Conservation (phyloP, 2,113 vertebrate species). For the Chlorocebus sabaeus region DNA sequence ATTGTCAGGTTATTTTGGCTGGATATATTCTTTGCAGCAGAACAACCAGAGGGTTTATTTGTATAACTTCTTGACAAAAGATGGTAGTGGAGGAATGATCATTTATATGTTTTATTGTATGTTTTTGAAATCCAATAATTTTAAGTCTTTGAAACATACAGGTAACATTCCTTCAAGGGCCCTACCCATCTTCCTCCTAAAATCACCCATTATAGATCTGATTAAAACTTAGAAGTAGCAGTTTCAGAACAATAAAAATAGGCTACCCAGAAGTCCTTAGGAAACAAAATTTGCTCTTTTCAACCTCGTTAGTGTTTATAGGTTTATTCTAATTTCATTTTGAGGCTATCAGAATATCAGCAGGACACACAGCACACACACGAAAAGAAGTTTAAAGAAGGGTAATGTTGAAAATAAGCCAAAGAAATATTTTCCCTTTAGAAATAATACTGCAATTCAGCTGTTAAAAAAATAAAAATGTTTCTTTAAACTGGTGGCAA, state of each 20-base stretch:
- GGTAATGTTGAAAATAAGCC: not conserved
- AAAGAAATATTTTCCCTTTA: not conserved
- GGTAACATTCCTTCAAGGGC: not conserved
- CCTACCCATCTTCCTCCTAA: not conserved
- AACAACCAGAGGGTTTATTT: conserved; percentile 14
- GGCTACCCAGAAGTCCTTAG: not conserved
- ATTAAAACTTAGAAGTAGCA: not conserved
- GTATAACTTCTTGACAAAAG: not conserved
- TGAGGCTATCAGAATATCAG: not conserved
- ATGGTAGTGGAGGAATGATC: not conserved
- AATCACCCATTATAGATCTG: not conserved
- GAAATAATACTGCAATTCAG: not conserved
- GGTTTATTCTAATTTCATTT: conserved; percentile 18
- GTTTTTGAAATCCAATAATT: conserved; percentile 1
- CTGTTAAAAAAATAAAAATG: not conserved
- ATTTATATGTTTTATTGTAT: not conserved
- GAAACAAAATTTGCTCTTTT: conserved; percentile 19
- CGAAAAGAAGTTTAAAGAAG: not conserved
- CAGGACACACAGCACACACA: not conserved
- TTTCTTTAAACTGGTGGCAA: conserved; percentile 8
- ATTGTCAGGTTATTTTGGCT: not conserved
- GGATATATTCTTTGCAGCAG: not conserved
- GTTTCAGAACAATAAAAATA: not conserved
- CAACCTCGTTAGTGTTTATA: not conserved
- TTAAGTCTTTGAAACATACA: conserved; percentile 6